Evolutionary conservation across 1,140 invertebrate genomes (phyloP).

Genomic region (Sarcophaga peregrina): DNA sequence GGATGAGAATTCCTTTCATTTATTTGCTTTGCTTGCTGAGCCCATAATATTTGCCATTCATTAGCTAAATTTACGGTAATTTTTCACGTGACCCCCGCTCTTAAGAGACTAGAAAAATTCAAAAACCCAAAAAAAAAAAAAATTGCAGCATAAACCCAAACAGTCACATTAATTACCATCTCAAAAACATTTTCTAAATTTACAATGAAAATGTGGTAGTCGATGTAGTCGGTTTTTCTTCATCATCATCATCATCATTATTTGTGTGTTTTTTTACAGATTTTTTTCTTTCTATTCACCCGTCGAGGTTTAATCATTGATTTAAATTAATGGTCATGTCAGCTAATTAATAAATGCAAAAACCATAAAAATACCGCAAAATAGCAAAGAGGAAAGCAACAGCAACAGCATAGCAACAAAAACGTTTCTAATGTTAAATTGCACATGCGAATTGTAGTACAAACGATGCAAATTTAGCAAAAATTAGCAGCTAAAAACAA

Average conservation of each 20-base stretch:
- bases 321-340: constrained; percentile 66
- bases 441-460: neutral
- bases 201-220: no score
- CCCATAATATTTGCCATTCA: no score
- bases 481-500: constrained; percentile 26
- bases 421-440: neutral
- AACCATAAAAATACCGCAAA: constrained; percentile 52
- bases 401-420: neutral
- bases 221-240: no score
- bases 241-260: neutral
- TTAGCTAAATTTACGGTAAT: no score
- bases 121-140: no score
- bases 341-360: constrained; percentile 66
- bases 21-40: no score
- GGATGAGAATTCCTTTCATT: no score
- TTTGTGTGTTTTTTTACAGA: neutral
- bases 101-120: no score
- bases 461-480: neutral
- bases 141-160: no score
- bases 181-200: no score
- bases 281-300: neutral
- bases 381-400: constrained; percentile 2
- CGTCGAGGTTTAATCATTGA: constrained; percentile 58
- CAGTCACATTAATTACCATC: no score
- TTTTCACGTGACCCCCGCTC: no score